phyloP scores from a whole-genome alignment of 2,113 vertebrate species.

The Anguilla japonica region DNA sequence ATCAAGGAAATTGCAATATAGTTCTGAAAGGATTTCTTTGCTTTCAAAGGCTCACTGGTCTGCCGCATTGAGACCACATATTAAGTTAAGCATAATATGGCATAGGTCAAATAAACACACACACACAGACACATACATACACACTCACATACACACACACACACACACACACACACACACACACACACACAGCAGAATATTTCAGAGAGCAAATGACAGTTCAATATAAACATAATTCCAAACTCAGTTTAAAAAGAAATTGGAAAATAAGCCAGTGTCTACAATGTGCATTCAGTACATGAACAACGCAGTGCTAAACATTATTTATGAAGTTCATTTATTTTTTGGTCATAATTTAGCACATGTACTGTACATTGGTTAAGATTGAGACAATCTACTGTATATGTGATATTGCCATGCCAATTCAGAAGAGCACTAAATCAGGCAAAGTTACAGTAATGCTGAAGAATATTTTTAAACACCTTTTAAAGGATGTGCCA shows the following conservation, averaged over 20 bases:
- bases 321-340: neutral
- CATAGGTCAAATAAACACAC: neutral
- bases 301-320: neutral
- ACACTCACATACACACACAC: too few species aligned
- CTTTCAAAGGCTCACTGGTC: neutral
- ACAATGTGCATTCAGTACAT: neutral
- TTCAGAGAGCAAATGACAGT: neutral
- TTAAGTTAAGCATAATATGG: neutral
- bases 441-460: constrained; percentile 52
- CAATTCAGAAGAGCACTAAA: constrained; percentile 29
- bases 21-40: neutral
- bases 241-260: neutral
- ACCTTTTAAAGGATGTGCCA: constrained; percentile 70
- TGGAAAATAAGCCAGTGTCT: neutral
- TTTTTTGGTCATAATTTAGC: neutral
- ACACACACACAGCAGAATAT: too few species aligned
- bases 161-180: too few species aligned
- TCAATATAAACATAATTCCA: neutral
- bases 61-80: neutral
- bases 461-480: constrained; percentile 57
- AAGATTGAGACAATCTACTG: neutral
- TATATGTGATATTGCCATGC: neutral
- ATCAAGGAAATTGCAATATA: too few species aligned
- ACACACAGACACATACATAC: too few species aligned
- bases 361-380: neutral